Base-by-base conservation (phyloP, 2,113 vertebrate species). In the Anarrhichthys ocellatus region DNA sequence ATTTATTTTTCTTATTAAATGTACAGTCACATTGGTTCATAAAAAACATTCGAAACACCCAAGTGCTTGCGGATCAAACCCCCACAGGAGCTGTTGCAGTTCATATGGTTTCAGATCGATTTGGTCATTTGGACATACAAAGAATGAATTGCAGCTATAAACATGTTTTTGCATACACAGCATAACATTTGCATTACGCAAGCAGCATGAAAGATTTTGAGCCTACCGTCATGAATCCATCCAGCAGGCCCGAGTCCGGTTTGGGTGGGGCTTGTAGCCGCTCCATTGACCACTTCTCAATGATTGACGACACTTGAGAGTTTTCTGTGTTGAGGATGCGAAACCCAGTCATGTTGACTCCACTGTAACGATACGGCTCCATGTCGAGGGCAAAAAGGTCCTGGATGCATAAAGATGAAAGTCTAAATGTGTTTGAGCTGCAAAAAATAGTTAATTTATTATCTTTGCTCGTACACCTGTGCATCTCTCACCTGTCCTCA, bases 261-360 rank as follows among this genome's bases (percentile, higher is more conserved):
- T 99, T 99, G 1, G 98, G 98, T 9, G 98, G 98, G n/a, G 97
- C 98, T 91, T 99, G 98, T 56, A 99, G 93, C 70, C 98, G 92
- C 92, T 99, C 98, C 98, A 99, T 99, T 0, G 97, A 99, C 98
- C 98, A 99, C 85, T 99, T 99, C 93, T 99, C 98, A 54, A 99
- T 97, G 87, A 99, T 98, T 7, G 98, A 99, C 6, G 97, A 96
- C 76, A 99, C 98, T 92, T 99, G 98, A 67, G 95, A 96, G 10
- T 97, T 99, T 92, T 99, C 98, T 0, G 97, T 99, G 93, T 99
- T 99, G 68, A 99, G 91, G 88, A 99, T 98, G 86, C 97, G 95
- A 91, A 99, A 99, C 22, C 98, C 98, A 1, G 98, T 99, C 98
- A 99, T 99, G 88, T 99, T 99, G 74, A 99, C 98, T 2, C 98